phyloP scores from a whole-genome alignment of 2,888 invertebrate species.

The Galeopsomyia nigrocyanea region DNA sequence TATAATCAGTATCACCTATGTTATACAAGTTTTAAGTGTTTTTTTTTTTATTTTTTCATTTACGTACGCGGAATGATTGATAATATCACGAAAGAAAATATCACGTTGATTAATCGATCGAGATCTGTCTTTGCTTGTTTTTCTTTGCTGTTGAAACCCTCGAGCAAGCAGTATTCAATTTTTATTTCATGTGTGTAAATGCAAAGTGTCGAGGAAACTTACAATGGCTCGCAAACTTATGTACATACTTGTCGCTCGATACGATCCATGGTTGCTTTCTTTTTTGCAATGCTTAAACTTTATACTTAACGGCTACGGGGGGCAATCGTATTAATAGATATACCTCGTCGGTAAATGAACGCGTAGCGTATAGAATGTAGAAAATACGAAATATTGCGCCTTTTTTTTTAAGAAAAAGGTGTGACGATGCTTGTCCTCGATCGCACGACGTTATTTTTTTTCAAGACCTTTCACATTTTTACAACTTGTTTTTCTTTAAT shows the following conservation, averaged over 20 bases:
- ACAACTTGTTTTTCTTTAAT: slow-evolving; percentile 19
- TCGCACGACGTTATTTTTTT: slow-evolving; percentile 1
- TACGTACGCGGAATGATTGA: slow-evolving; percentile 19
- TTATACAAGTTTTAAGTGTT: slow-evolving; percentile 23
- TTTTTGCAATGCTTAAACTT: slow-evolving; percentile 33
- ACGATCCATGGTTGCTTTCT: slow-evolving; percentile 1
- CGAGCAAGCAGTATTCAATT: background rate
- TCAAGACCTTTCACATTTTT: slow-evolving; percentile 18
- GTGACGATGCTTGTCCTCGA: slow-evolving; percentile 29
- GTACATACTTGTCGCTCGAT: slow-evolving; percentile 34
- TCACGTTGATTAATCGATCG: slow-evolving; percentile 49
- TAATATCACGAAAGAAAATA: slow-evolving; percentile 50
- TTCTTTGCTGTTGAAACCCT: background rate
- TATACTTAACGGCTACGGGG: slow-evolving; percentile 39
- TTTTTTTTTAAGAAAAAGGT: slow-evolving; percentile 39
- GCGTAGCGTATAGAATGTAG: slow-evolving; percentile 51
- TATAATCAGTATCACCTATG: slow-evolving; percentile 19
- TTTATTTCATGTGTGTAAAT: background rate
- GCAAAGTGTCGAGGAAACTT: slow-evolving; percentile 29
- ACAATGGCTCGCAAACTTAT: slow-evolving; percentile 41
- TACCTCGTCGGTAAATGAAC: slow-evolving; percentile 47
- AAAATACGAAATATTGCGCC: slow-evolving; percentile 53
- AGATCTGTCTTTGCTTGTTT: slow-evolving; percentile 17
- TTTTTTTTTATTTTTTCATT: background rate
- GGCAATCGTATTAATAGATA: slow-evolving; percentile 22